Conservation (phyloP, 2,113 vertebrate species). For the Lanius collurio region DNA sequence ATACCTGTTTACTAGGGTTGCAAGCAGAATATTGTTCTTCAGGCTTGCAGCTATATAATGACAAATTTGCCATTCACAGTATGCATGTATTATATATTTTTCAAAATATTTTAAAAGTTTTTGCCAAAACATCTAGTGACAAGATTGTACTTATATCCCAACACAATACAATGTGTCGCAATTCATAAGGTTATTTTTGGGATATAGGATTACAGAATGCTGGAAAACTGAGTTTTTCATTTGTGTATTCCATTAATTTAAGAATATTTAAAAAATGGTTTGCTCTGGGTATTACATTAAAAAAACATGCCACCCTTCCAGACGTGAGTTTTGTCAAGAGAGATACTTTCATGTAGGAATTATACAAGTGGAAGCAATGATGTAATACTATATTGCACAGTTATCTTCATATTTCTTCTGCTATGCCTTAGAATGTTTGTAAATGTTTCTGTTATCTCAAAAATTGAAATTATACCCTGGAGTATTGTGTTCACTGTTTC, state of each 20-base stretch:
- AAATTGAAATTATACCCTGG: neutral
- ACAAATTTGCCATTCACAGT: neutral
- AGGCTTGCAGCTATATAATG: neutral
- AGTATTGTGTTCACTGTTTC: neutral
- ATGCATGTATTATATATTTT: neutral
- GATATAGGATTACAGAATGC: neutral
- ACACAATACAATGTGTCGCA: neutral
- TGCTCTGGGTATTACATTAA: neutral
- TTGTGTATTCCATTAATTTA: neutral
- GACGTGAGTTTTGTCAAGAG: neutral
- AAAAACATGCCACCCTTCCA: neutral
- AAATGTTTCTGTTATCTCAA: neutral
- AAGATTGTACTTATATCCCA: neutral
- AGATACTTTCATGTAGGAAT: neutral
- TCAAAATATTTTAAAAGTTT: neutral
- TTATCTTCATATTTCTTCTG: neutral
- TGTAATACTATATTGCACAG: neutral
- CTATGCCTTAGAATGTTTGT: neutral
- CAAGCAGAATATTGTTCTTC: neutral
- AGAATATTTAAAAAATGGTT: neutral
- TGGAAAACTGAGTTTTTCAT: neutral
- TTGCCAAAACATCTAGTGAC: neutral
- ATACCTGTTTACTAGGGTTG: neutral
- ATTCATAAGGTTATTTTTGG: neutral
- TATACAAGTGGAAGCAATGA: neutral